Evolutionary conservation across 2,888 invertebrate genomes (phyloP).

Genomic region (Ormyrus pomaceus): DNA sequence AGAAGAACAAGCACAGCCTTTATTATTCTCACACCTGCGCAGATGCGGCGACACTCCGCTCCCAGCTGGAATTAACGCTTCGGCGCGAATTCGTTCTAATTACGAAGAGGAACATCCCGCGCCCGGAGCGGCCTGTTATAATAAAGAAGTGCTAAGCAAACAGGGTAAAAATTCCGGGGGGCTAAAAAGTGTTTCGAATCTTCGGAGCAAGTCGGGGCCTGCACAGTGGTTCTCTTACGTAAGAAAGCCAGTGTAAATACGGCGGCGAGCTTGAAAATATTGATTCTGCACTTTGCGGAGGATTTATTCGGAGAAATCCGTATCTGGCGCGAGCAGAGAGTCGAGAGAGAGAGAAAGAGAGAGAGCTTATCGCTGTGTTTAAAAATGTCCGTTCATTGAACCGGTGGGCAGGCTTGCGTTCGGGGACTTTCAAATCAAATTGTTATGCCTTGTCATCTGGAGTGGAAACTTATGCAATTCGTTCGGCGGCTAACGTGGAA

Average conservation of each 20-base stretch:
- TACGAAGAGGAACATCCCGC: background rate
- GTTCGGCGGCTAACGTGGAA: too few species aligned
- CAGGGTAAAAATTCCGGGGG: background rate
- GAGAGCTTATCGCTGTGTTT: background rate
- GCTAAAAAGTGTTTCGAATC: background rate
- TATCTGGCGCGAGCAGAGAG: background rate
- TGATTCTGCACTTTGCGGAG: slow-evolving; percentile 27
- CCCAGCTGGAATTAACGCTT: slow-evolving; percentile 8
- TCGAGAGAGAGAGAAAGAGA: too few species aligned
- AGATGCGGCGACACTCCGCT: background rate
- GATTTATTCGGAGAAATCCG: slow-evolving; percentile 10
- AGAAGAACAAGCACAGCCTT: background rate
- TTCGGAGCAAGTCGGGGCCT: background rate
- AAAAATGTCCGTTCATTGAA: slow-evolving; percentile 30
- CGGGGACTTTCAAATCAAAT: slow-evolving; percentile 2
- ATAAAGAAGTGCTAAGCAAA: slow-evolving; percentile 38
- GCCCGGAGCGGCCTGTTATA: background rate
- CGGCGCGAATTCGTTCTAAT: slow-evolving; percentile 24
- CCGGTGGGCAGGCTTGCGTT: background rate
- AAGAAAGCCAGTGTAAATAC: slow-evolving; percentile 27
- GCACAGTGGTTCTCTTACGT: background rate
- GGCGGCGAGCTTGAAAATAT: slow-evolving; percentile 20
- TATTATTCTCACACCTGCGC: slow-evolving; percentile 4
- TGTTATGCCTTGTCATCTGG: too few species aligned
- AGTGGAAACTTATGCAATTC: too few species aligned